Percentiles rank a stretch among this genome's conserved stretches.
Conservation (phyloP, 2,888 invertebrate species). For the Pheosia tremula region DNA sequence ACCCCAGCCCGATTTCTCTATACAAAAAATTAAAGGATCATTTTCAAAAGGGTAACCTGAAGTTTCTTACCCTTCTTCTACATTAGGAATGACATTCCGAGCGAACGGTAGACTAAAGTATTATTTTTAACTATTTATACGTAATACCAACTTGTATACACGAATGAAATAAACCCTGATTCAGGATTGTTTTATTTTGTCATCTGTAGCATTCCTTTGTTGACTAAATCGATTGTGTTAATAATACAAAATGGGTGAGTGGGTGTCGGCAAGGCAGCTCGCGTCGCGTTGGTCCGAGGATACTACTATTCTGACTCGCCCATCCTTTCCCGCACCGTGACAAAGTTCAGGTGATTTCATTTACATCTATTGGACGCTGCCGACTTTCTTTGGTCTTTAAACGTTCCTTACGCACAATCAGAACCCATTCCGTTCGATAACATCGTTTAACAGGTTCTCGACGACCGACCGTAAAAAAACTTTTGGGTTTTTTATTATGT, state of each 20-base stretch:
- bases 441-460: constrained; percentile 36
- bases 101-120: no score
- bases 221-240: constrained; percentile 44
- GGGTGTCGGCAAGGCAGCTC: constrained; percentile 33
- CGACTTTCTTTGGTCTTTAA: constrained; percentile 44
- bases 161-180: background rate
- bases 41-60: no score
- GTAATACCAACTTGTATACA: no score
- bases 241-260: constrained; percentile 44
- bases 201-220: constrained; percentile 31
- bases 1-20: no score
- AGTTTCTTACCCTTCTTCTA: no score
- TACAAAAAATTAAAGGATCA: no score
- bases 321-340: constrained; percentile 63
- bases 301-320: constrained; percentile 55
- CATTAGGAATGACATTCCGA: no score
- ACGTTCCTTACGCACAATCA: constrained; percentile 31
- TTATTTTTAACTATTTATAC: no score
- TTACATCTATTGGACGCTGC: constrained; percentile 55
- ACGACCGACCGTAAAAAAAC: constrained; percentile 16
- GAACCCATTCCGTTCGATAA: constrained; percentile 28
- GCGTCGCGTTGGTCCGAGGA: constrained; percentile 25
- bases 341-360: constrained; percentile 62
- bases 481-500: constrained; percentile 20
- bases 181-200: constrained; percentile 31